Base-by-base conservation (phyloP, 2,113 vertebrate genomes). In the Trematocara zebra region DNA sequence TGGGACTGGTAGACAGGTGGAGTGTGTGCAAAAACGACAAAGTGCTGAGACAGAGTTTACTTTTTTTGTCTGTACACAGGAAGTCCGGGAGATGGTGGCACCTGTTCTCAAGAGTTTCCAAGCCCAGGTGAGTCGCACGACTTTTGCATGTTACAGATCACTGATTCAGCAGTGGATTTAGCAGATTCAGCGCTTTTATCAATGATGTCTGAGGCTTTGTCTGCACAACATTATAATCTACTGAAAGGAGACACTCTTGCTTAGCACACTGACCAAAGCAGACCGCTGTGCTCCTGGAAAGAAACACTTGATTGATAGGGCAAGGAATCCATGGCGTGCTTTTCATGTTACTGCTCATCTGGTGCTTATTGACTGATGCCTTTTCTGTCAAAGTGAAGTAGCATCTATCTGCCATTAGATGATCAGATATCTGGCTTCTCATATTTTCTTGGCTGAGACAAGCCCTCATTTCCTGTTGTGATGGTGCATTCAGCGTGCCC, bases 31-130 rank as follows among this genome's bases (percentile, higher is more conserved):
- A 52, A 82, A 40, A 79, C 3, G 14, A n/a, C 56, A 87, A 94
- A 89, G 56, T 82, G 92, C 91, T 94, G 91, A 94, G 78, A 18
- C 67, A 28, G 78, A 83, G 82, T 89, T 84, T 88, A 86, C 87
- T 31, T 49, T 88, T 28, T 89, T 87, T 94, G 47, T 96, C 80
- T 95, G 88, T 85, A 4, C 85, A 74, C 85, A 97, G 97, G 97
- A 97, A 90, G 96, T 97, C 88, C 96, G 97, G 92, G 97, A 97
- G 96, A 96, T 98, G 96, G 97, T 98, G 95, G 95, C 97, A 90
- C 97, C 97, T 90, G 96, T 97, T 88, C 96, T 98, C 88, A 98
- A 97, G 96, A 97, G 96, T 91, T 98, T 98, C 94, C 97, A 98
- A 93, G 96, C 97, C 79, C 96, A 97, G 96, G 98, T 96, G 96